Conservation (phyloP, 2,888 invertebrate species). For the Cheiracanthium punctorium region DNA sequence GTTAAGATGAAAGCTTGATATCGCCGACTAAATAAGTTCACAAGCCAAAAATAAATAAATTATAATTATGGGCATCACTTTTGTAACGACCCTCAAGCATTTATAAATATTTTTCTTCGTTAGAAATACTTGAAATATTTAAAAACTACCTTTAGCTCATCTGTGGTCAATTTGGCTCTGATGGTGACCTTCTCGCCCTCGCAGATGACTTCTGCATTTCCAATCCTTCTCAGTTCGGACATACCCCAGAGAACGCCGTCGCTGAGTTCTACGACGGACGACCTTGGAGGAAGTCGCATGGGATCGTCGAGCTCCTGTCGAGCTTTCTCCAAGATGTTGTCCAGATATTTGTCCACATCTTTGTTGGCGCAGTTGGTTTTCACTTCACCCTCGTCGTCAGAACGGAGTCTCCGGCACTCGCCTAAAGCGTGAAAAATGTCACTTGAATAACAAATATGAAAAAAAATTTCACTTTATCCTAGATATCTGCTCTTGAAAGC, state of each 20-base stretch:
- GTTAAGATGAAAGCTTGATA: too few relatives aligned
- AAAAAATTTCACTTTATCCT: too few relatives aligned
- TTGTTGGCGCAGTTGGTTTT: conserved; percentile 19
- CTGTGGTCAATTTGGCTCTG: conserved; percentile 31
- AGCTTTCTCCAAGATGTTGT: conserved; percentile 32
- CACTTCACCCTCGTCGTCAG: not conserved
- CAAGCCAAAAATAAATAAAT: too few relatives aligned
- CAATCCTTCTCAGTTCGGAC: conserved; percentile 24
- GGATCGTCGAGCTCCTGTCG: conserved; percentile 37
- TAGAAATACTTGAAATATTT: too few relatives aligned
- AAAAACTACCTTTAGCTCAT: conserved; percentile 49
- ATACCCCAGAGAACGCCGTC: conserved; percentile 54
- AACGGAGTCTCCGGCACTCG: not conserved
- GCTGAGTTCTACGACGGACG: conserved; percentile 43
- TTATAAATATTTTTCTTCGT: too few relatives aligned
- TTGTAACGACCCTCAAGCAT: too few relatives aligned
- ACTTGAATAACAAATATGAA: too few relatives aligned
- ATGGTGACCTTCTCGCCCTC: conserved; percentile 19
- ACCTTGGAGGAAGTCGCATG: conserved; percentile 43
- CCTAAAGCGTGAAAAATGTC: not conserved
- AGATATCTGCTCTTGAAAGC: too few relatives aligned
- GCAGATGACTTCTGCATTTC: conserved; percentile 20
- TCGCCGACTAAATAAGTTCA: too few relatives aligned
- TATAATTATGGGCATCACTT: too few relatives aligned
- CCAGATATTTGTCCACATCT: conserved; percentile 39